Conservation (phyloP, 2,797 vertebrate genomes). For the Kryptopterus vitreolus region DNA sequence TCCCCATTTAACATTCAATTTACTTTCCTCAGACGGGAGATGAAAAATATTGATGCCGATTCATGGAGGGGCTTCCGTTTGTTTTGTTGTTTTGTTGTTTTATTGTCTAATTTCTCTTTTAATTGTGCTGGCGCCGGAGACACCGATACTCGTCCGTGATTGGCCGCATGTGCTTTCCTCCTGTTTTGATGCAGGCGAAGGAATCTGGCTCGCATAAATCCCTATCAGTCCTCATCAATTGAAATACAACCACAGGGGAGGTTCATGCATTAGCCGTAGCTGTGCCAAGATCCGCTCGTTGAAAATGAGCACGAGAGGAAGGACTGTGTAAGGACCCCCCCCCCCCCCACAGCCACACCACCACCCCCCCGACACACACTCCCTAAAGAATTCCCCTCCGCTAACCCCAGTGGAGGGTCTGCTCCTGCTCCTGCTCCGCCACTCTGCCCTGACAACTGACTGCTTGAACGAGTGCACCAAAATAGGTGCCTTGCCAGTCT, state of each 20-base stretch:
- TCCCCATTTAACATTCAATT: slow-evolving; percentile 45
- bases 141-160: too few species aligned
- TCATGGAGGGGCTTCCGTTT: slow-evolving; percentile 2
- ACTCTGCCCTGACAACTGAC: slow-evolving; percentile 71
- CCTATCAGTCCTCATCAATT: slow-evolving; percentile 35
- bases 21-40: slow-evolving; percentile 63
- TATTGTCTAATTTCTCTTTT: slow-evolving; percentile 10
- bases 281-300: slow-evolving; percentile 17
- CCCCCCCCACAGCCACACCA: slow-evolving; percentile 3
- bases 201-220: slow-evolving; percentile 25
- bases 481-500: slow-evolving; percentile 75
- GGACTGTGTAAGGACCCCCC: slow-evolving; percentile 25
- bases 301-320: slow-evolving; percentile 24
- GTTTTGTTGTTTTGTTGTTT: too few species aligned
- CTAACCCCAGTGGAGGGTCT: slow-evolving; percentile 41
- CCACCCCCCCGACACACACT: slow-evolving; percentile 10
- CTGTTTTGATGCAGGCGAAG: slow-evolving; percentile 19
- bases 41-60: slow-evolving; percentile 72
- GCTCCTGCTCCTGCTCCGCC: slow-evolving; percentile 63
- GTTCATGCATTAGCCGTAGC: slow-evolving; percentile 39
- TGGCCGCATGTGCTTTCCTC: too few species aligned
- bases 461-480: slow-evolving; percentile 66
- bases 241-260: slow-evolving; percentile 46
- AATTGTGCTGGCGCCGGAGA: too few species aligned
- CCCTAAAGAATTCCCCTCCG: slow-evolving; percentile 40